phyloP scores from a whole-genome alignment of 2,888 invertebrate species.

The Germaria angustata region DNA sequence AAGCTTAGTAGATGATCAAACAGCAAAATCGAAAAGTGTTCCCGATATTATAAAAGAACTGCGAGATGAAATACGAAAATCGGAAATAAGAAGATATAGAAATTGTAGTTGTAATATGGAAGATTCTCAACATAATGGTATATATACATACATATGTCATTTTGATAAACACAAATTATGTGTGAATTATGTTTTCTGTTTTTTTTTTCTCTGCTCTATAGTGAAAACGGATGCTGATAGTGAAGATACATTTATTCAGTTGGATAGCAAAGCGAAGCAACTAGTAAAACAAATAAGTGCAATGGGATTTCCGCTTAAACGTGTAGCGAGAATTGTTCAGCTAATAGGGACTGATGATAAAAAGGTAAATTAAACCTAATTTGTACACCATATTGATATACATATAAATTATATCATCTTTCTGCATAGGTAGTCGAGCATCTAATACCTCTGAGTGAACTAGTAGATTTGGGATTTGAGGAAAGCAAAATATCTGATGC shows the following conservation, averaged over 20 bases:
- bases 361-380: conserved; percentile 82
- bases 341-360: conserved; percentile 90
- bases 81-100: conserved; percentile 81
- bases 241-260: conserved; percentile 16
- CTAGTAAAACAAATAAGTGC: conserved; percentile 87
- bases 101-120: conserved; percentile 82
- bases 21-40: conserved; percentile 83
- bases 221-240: neutral
- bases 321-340: conserved; percentile 90
- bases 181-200: too few relatives aligned
- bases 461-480: conserved; percentile 90
- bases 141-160: neutral
- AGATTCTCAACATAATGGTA: conserved; percentile 56
- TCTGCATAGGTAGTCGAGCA: conserved; percentile 88
- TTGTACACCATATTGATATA: neutral
- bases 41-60: conserved; percentile 88
- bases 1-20: conserved; percentile 18
- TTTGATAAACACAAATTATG: too few relatives aligned
- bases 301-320: conserved; percentile 93
- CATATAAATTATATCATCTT: neutral
- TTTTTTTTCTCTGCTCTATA: too few relatives aligned
- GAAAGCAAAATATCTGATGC: conserved; percentile 88
- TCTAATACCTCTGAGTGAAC: conserved; percentile 87
- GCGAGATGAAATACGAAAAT: conserved; percentile 84
- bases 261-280: conserved; percentile 66